Conservation (phyloP, 2,888 invertebrate species). For the Leptinotarsa juncta region DNA sequence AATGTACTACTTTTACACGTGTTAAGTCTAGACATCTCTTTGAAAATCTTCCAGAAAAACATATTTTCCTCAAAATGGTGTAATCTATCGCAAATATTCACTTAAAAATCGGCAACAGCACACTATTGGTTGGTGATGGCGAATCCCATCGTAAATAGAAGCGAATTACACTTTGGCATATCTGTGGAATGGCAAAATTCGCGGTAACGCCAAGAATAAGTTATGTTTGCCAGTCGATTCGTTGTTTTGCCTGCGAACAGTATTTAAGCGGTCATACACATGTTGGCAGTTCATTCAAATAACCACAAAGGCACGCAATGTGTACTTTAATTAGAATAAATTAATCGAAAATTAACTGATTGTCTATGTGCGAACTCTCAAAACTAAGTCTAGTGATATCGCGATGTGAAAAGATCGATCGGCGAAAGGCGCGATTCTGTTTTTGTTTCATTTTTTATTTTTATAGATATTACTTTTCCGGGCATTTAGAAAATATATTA, state of each 20-base stretch:
- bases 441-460: neutral
- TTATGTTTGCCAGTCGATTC: conserved; percentile 26
- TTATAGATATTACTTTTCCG: neutral
- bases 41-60: neutral
- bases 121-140: neutral
- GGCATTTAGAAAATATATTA: neutral
- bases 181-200: neutral
- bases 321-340: conserved; percentile 5
- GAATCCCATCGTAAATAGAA: conserved; percentile 8
- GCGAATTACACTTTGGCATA: conserved; percentile 10
- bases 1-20: neutral
- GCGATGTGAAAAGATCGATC: conserved; percentile 6
- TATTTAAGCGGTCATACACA: conserved; percentile 24
- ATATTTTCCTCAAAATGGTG: neutral
- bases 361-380: neutral
- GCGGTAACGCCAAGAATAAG: conserved; percentile 21
- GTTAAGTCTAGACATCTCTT: neutral
- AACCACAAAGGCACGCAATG: conserved; percentile 12
- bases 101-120: neutral
- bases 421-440: neutral
- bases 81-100: too few species aligned
- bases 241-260: conserved; percentile 16
- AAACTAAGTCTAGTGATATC: neutral
- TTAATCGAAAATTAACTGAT: neutral
- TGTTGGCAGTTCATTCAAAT: conserved; percentile 18